Percentiles rank a stretch among this genome's conserved stretches.
Evolutionary conservation across 2,888 invertebrate species (phyloP).

Genomic region (Zhuqinia jingwanae): DNA sequence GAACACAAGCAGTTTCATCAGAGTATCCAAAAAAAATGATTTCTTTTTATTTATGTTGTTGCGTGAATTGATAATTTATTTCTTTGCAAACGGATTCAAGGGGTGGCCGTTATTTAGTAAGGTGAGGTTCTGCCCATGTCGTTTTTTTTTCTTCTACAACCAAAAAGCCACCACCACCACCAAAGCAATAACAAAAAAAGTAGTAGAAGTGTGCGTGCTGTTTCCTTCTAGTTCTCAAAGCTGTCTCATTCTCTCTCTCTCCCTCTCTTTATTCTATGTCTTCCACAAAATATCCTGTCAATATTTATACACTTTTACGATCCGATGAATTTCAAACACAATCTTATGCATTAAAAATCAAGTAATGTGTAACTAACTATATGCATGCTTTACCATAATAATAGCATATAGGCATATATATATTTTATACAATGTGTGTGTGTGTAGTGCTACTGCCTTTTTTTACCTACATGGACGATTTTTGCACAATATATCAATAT

Average conservation of each 20-base stretch:
- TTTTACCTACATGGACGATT: slow-evolving; percentile 41
- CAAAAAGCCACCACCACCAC: slow-evolving; percentile 62
- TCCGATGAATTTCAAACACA: slow-evolving; percentile 52
- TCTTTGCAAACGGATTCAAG: slow-evolving; percentile 71
- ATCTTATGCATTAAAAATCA: slow-evolving; percentile 33
- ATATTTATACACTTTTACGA: slow-evolving; percentile 61
- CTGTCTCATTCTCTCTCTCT: slow-evolving; percentile 47
- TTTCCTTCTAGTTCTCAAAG: slow-evolving; percentile 37
- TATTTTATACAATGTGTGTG: too few relatives aligned
- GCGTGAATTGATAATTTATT: slow-evolving; percentile 73
- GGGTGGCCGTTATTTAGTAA: slow-evolving; percentile 74
- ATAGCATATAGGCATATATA: too few relatives aligned
- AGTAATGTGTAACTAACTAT: slow-evolving; percentile 9
- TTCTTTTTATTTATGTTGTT: slow-evolving; percentile 70
- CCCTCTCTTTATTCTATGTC: slow-evolving; percentile 17
- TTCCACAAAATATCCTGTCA: slow-evolving; percentile 55
- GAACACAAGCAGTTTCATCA: too few relatives aligned
- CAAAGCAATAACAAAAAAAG: slow-evolving; percentile 43
- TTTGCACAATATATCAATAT: slow-evolving; percentile 34
- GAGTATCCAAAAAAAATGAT: slow-evolving; percentile 57
- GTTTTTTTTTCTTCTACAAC: slow-evolving; percentile 1
- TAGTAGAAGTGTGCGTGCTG: slow-evolving; percentile 56
- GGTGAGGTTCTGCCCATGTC: slow-evolving; percentile 72
- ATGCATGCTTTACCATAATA: neutral
- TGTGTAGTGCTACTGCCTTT: neutral